Evolutionary conservation across 2,113 vertebrate species (phyloP), one percentile per base, ranked within the genome.

Genomic region (Tonatia bakeri): DNA sequence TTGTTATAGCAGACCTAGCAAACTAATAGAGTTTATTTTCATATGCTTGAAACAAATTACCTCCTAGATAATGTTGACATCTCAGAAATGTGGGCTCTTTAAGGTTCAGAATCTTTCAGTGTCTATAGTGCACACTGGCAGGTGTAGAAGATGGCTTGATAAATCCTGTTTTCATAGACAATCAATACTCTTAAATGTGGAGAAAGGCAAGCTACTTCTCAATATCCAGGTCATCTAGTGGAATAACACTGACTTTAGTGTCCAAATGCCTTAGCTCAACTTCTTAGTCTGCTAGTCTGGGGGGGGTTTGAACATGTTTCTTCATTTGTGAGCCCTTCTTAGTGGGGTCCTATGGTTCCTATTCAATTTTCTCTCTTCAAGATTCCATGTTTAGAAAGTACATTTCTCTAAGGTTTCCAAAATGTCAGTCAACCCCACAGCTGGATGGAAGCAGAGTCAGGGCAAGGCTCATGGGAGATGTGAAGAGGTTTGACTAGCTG

Each of bases 351-450:
- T 56, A 4, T 5, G 3, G 38, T 77, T 69, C 28, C 26, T 69
- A 84, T 73, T 82, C 7, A n/a, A n/a, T 72, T 50, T 65, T 90
- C 75, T 96, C 12, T 12, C 81, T 86, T 77, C 20, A 89, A 89
- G 64, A 72, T 47, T 80, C 76, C 65, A 28, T 88, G 77, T 94
- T 97, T 94, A 95, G 91, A 95, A 91, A 92, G 54, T 77, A 40
- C 45, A 15, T 4, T 1, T 92, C 90, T 59, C 90, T n/a, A 36
- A 95, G 73, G 88, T 38, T 86, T 94, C 85, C 61, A 79, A 85
- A 77, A 40, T 97, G 96, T 95, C 97, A 97, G 54, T 97, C 94
- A 91, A 95, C 11, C 84, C 80, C 82, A 92, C 95, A 97, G 94
- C 93, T 97, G 94, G 89, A 65, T 67, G 31, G 65, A 93, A 17